Evolutionary conservation across 2,888 invertebrate species (phyloP), one percentile per base, ranked within the genome.

Genomic region (Brassicogethes aeneus): DNA sequence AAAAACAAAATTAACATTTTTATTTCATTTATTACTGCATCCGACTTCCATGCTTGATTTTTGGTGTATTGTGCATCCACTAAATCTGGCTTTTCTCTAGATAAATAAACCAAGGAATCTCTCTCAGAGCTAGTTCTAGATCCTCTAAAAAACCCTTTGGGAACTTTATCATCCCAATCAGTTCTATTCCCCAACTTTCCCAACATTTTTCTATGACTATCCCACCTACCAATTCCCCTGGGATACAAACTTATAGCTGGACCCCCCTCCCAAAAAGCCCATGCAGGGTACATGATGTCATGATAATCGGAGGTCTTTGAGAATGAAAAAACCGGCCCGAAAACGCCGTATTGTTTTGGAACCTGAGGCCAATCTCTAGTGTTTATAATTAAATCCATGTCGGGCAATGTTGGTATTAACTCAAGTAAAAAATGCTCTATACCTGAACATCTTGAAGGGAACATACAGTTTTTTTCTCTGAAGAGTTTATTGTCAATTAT

Each of bases 221-320:
- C 94, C 96, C 96, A 97, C 32, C 93, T 74, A 0, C 68, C 69
- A 47, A 96, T 79, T 14, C 96, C 96, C 39, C 80, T 84, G 0
- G 96, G 96, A 70, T 95, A 94, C 7, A 94, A 70, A 29, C 85
- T 80, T 53, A 96, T 95, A 1, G 96, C 95, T 10, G 97, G 97
- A 0, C 97, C 97, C 16, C 96, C 96, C 69, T 92, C 92, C 94
- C 95, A 94, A 68, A 97, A 97, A 31, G 92, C 84, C 96, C 96
- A 97, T 0, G 95, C 89, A 1, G 96, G 96, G 64, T 88, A 90
- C 81, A 88, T 87, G 45, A 97, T 91, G 62, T 97, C 97, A 64
- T 76, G 75, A 67, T 90, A 88, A 23, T 89, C 82, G 32, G 65
- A 59, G 1, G 86, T 84, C 83, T 95, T 96, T 65, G 95, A 95